These are phyloP conservation scores for Hydrozoanthus gracilis DNA, from an alignment of 92 coral and sea anemone genomes.

Conservation along the genomic window DNA sequence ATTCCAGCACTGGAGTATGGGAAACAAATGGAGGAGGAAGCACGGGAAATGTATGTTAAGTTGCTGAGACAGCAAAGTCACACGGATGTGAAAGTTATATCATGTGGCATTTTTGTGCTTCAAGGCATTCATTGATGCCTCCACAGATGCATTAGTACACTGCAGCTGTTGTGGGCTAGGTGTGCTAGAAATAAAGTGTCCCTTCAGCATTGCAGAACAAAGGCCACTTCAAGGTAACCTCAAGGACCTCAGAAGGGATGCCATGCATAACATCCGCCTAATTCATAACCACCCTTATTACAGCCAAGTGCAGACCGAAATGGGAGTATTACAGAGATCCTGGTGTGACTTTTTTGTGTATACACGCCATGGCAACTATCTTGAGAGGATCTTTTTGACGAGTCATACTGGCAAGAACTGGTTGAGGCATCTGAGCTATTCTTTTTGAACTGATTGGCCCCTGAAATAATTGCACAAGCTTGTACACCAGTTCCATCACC, in stretches of 20 bases:
- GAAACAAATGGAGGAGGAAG: slow-evolving; percentile 57
- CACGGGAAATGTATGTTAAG: slow-evolving; percentile 30
- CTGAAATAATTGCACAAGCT: neutral
- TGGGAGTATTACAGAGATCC: neutral
- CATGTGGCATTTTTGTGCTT: slow-evolving; percentile 49
- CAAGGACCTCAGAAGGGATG: neutral
- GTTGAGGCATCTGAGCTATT: neutral
- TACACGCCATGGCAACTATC: neutral
- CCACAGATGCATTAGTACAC: neutral
- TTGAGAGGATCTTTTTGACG: neutral
- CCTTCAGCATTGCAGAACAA: slow-evolving; percentile 16
- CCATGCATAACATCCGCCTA: neutral
- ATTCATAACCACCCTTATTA: slow-evolving; percentile 2
- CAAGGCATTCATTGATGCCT: neutral
- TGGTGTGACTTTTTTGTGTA: slow-evolving; percentile 13
- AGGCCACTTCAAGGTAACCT: neutral
- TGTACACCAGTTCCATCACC: neutral
- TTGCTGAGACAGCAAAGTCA: slow-evolving; percentile 35
- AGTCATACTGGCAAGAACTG: neutral
- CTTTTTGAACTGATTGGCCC: neutral
- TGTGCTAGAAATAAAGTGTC: slow-evolving; percentile 1
- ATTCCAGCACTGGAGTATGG: slow-evolving; percentile 55
- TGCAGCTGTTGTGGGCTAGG: neutral
- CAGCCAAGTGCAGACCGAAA: slow-evolving; percentile 7
- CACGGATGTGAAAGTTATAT: slow-evolving; percentile 46